Evolutionary conservation across 1,140 invertebrate genomes (phyloP), one percentile per base, ranked within the genome.

Genomic region (Pogonus chalceus): DNA sequence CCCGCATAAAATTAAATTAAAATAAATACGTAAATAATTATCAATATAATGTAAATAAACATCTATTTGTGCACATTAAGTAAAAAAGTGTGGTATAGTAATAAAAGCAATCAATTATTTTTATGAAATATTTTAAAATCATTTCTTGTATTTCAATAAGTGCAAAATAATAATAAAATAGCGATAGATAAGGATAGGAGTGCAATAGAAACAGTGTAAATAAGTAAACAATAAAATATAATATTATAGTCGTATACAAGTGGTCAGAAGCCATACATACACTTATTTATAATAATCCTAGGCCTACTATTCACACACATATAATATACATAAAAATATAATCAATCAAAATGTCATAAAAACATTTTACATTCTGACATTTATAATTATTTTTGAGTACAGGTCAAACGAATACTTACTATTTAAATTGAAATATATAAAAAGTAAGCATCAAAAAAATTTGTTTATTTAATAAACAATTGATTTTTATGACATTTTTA

Each of bases 191-290:
- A n/a, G n/a, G n/a, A n/a, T n/a, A n/a, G n/a, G n/a, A n/a, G n/a
- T n/a, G n/a, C n/a, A n/a, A n/a, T n/a, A n/a, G n/a, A n/a, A n/a
- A n/a, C n/a, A n/a, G n/a, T 18, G 9, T 43, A 43, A 43, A 43
- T 43, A 43, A 43, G 18, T 43, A 43, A 43, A 43, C 37, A 43
- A 43, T 43, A 43, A 43, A 43, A 43, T 43, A 43, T 43, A 43
- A 43, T 43, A 43, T 43, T 31, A 43, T 12, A 43, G 37, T 43
- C 37, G 37, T 43, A 43, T 43, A 43, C 37, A 43, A 16, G 37
- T 43, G 37, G 37, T 43, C 18, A 10, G 37, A 43, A 43, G 37
- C 37, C 37, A 18, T 43, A 43, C 37, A 43, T 43, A 43, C 37
- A 43, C 37, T 43, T 43, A 43, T 16, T 43, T 10, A 43, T 18